Base-by-base conservation (phyloP, 2,888 invertebrate genomes). In the Troides oblongomaculatus region DNA sequence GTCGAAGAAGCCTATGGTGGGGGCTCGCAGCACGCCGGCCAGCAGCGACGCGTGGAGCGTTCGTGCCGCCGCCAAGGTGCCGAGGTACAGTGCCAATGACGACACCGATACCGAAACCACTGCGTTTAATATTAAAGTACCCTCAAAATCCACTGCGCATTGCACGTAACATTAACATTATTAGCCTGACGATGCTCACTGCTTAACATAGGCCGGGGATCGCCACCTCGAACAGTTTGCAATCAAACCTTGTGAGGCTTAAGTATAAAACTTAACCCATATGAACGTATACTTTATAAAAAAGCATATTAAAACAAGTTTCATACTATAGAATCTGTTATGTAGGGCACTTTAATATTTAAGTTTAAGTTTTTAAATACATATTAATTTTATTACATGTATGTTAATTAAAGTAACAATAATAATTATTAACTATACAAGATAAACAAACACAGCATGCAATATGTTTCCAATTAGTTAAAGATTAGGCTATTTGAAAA, bases 1-100 rank as follows among this genome's bases (percentile, higher is more conserved):
- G 90, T 97, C 96, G 93, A 95, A 96, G 93, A 96, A 96, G 83
- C 94, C 94, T 82, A 94, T 93, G 87, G 94, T 89, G 71, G 96
- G 95, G 77, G 94, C 94, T 83, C 94, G 93, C 80, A 97, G 88
- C 81, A 96, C 94, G 82, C 94, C 94, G 76, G 82, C 84, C 78
- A 96, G 93, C 86, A 96, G 92, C 76, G 90, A 89, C 79, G 92
- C 87, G 93, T 96, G 96, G 80, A 96, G 93, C 79, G 90, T 85
- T 82, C 92, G 90, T 80, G 94, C 93, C 77, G 94, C 94, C 77
- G 89, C 90, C 92, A 96, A 90, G 80, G 94, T 90, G 85, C 95
- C 95, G 83, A 95, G 86, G 93, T 94, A 95, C 89, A 95, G 93
- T 84, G 94, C 91, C 91, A 95, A 92, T 84, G 95, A 93, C 77